Conservation (phyloP, 2,797 vertebrate species). For the Muscicapa comitata region DNA sequence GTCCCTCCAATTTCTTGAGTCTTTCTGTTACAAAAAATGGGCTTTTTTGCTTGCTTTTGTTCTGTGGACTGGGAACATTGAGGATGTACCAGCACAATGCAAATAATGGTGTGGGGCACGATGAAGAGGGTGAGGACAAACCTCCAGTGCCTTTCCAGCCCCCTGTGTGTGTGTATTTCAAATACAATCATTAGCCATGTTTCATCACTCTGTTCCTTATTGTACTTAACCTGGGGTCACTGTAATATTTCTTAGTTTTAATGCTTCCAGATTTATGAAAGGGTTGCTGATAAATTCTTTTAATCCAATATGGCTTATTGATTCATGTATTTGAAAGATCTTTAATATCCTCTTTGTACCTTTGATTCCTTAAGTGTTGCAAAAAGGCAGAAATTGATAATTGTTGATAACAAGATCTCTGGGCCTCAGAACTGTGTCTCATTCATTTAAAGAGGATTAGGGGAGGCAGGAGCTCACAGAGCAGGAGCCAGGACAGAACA, state of each 20-base stretch:
- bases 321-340: slow-evolving; percentile 43
- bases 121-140: not conserved
- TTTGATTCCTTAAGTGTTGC: slow-evolving; percentile 75
- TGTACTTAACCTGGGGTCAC: slow-evolving; percentile 44
- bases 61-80: not conserved
- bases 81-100: not conserved
- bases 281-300: slow-evolving; percentile 55
- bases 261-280: slow-evolving; percentile 47
- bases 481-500: slow-evolving; percentile 77
- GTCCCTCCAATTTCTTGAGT: not conserved
- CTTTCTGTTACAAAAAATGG: not conserved
- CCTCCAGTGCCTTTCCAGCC: not conserved
- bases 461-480: slow-evolving; percentile 77
- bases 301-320: slow-evolving; percentile 60
- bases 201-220: slow-evolving; percentile 34
- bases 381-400: slow-evolving; percentile 75
- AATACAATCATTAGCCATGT: not conserved
- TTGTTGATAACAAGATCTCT: slow-evolving; percentile 75
- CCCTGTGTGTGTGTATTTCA: not conserved
- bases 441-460: slow-evolving; percentile 79
- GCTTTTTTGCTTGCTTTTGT: not conserved
- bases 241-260: slow-evolving; percentile 48
- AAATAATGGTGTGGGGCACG: not conserved
- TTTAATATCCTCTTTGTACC: slow-evolving; percentile 49
- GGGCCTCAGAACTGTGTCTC: slow-evolving; percentile 70